Conservation (phyloP, 1,140 invertebrate species). For the Zaprionus inermis region DNA sequence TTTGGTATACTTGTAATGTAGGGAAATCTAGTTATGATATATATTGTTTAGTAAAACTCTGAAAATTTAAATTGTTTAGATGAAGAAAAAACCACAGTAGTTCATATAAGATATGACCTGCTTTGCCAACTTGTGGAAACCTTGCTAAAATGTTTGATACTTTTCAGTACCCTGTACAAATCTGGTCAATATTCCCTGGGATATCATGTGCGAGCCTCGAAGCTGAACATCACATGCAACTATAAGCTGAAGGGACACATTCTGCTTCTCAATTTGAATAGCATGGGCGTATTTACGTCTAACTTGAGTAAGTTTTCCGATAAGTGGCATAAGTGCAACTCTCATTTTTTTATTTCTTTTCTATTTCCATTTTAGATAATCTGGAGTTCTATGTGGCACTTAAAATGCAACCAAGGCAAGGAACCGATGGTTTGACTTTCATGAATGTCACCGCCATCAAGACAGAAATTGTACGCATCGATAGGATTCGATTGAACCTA, state of each 20-base stretch:
- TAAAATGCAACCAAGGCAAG: constrained; percentile 21
- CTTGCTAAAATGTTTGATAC: not conserved
- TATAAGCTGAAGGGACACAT: constrained; percentile 38
- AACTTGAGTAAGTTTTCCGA: constrained; percentile 21
- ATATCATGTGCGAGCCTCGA: constrained; percentile 37
- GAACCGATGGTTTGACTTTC: constrained; percentile 20
- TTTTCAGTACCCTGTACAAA: constrained; percentile 24
- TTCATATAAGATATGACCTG: too few relatives aligned
- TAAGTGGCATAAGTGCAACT: not conserved
- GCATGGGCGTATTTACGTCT: constrained; percentile 24
- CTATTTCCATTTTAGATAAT: constrained; percentile 45
- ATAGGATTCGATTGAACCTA: constrained; percentile 39
- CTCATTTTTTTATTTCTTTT: not conserved
- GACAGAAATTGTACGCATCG: constrained; percentile 38
- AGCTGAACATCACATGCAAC: constrained; percentile 30
- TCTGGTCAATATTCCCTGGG: constrained; percentile 31
- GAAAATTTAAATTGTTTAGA: too few relatives aligned
- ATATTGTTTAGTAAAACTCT: too few relatives aligned
- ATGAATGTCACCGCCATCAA: constrained; percentile 39
- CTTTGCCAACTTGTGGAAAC: not conserved
- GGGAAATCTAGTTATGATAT: too few relatives aligned
- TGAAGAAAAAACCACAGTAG: too few relatives aligned
- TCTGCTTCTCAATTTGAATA: constrained; percentile 38
- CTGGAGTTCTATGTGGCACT: constrained; percentile 42
- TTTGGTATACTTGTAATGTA: too few relatives aligned